phyloP scores from a whole-genome alignment of 2,888 invertebrate species.

The Aphodius sticticus region DNA sequence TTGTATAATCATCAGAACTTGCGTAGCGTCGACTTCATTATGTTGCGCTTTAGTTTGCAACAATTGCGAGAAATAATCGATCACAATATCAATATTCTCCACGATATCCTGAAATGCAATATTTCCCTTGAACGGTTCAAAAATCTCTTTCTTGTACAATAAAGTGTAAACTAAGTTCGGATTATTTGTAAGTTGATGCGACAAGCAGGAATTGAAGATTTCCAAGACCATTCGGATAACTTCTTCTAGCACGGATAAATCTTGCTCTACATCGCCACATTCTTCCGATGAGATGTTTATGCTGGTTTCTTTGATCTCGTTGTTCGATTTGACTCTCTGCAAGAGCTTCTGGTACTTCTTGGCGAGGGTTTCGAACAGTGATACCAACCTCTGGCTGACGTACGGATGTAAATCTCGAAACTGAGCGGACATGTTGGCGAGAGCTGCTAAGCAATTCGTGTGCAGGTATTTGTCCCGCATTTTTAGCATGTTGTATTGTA shows the following conservation, averaged over 20 bases:
- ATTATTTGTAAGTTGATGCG: conserved; percentile 86
- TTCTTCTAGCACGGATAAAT: conserved; percentile 92
- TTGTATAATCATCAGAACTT: conserved; percentile 88
- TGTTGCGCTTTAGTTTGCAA: conserved; percentile 67
- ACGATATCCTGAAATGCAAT: conserved; percentile 92
- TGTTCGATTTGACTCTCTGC: conserved; percentile 42
- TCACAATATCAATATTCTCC: conserved; percentile 93
- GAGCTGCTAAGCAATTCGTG: conserved; percentile 96
- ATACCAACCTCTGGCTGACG: conserved; percentile 93
- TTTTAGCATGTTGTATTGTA: conserved; percentile 97
- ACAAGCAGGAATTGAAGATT: conserved; percentile 94
- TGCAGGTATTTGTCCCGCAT: conserved; percentile 97
- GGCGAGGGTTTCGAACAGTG: conserved; percentile 89
- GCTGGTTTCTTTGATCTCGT: conserved; percentile 43
- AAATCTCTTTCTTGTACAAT: conserved; percentile 90
- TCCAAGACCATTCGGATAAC: conserved; percentile 96
- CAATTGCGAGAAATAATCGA: conserved; percentile 73
- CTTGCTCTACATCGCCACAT: conserved; percentile 71
- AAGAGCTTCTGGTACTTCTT: conserved; percentile 80
- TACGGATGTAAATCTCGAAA: conserved; percentile 94
- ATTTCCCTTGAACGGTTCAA: conserved; percentile 86
- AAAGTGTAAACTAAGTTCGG: conserved; percentile 94
- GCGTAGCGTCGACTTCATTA: conserved; percentile 80
- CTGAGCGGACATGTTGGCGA: conserved; percentile 97
- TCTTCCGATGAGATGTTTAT: conserved; percentile 48